phyloP scores from a whole-genome alignment of 2,797 vertebrate genomes.

The Phataginus tricuspis region DNA sequence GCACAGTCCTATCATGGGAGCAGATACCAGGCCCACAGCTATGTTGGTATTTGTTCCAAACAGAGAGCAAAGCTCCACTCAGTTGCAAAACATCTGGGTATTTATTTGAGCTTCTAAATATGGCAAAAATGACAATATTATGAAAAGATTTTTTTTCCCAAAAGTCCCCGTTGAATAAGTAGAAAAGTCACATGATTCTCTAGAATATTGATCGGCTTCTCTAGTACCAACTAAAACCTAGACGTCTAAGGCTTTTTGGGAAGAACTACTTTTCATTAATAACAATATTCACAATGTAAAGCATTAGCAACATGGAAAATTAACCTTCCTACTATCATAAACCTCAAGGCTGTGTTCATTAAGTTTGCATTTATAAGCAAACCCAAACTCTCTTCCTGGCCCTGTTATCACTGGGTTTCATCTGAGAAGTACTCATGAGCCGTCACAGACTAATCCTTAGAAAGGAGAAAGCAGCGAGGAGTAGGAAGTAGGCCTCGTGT shows the following conservation, averaged over 20 bases:
- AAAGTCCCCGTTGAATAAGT: conserved; percentile 49
- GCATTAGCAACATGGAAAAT: neutral
- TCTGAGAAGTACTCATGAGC: neutral
- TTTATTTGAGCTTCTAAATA: conserved; percentile 57
- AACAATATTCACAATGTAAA: conserved; percentile 18
- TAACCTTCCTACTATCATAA: neutral
- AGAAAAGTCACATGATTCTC: conserved; percentile 58
- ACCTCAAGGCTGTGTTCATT: neutral
- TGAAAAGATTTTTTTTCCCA: neutral
- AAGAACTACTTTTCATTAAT: conserved; percentile 10
- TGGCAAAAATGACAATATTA: conserved; percentile 50
- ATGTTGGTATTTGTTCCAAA: conserved; percentile 41
- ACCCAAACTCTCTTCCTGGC: neutral
- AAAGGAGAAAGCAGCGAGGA: conserved; percentile 15
- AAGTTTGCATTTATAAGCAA: neutral
- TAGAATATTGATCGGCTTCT: conserved; percentile 56
- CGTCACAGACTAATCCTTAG: neutral
- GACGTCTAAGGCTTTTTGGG: conserved; percentile 31
- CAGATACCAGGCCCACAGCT: neutral
- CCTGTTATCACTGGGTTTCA: neutral
- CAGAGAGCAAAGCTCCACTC: conserved; percentile 34
- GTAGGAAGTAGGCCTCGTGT: neutral
- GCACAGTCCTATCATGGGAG: neutral
- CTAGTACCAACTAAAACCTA: conserved; percentile 2
- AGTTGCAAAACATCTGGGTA: neutral